phyloP scores from a whole-genome alignment of 2,113 vertebrate species.

The Neofelis nebulosa region DNA sequence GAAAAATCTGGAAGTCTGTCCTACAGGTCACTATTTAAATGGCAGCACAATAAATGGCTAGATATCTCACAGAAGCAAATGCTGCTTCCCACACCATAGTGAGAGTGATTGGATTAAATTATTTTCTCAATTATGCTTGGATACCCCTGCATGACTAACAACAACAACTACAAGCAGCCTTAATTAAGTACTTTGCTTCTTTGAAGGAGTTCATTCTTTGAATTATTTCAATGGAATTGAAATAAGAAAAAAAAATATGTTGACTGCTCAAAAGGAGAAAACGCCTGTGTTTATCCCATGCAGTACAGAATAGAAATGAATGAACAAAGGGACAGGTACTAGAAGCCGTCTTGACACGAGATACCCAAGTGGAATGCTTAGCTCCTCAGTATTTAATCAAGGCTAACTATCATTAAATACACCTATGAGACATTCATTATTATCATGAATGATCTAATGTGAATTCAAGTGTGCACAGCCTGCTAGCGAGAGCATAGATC shows the following conservation, averaged over 20 bases:
- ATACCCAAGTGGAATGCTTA: not conserved
- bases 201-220: not conserved
- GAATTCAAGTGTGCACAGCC: not conserved
- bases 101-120: constrained; percentile 45
- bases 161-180: not conserved
- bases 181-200: not conserved
- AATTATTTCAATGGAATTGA: constrained; percentile 45
- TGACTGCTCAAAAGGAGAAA: not conserved
- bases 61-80: not conserved
- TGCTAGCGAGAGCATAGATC: not conserved
- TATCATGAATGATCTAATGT: not conserved
- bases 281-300: not conserved
- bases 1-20: constrained; percentile 63
- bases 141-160: not conserved
- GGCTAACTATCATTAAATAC: not conserved
- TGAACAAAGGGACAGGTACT: not conserved
- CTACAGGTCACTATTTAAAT: constrained; percentile 27
- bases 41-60: constrained; percentile 26
- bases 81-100: not conserved
- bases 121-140: not conserved
- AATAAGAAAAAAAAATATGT: not conserved
- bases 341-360: not conserved
- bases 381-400: constrained; percentile 15
- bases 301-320: not conserved
- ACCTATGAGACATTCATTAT: constrained; percentile 9